phyloP scores from a whole-genome alignment of 2,797 vertebrate species.

The Catamblyrhynchus diadema region DNA sequence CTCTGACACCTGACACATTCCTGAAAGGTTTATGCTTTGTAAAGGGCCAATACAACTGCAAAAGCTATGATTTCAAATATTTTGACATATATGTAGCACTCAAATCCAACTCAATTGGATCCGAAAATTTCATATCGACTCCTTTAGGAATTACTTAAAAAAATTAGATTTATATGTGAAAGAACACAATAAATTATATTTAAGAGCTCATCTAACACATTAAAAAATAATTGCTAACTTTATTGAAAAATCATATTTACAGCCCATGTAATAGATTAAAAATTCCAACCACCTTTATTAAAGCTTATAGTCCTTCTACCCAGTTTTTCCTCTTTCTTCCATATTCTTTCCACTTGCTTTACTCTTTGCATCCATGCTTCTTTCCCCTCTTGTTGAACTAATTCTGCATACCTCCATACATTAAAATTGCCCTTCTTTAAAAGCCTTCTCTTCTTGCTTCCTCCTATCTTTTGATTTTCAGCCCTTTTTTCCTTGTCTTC shows the following conservation, averaged over 20 bases:
- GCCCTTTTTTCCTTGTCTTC: not conserved
- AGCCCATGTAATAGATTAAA: not conserved
- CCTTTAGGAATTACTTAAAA: not conserved
- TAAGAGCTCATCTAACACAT: not conserved
- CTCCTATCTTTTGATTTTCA: not conserved
- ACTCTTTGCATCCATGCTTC: not conserved
- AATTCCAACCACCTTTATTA: not conserved
- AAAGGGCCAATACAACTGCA: not conserved
- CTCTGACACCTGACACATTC: not conserved
- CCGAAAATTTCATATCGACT: fast-evolving
- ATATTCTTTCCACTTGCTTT: not conserved
- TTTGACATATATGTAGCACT: not conserved
- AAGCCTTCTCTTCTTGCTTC: not conserved
- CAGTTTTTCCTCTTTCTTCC: not conserved
- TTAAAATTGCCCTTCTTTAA: not conserved
- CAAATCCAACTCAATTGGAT: not conserved
- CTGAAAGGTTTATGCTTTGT: not conserved
- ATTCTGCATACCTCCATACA: not conserved
- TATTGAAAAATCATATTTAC: not conserved
- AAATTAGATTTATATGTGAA: not conserved
- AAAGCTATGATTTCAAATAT: not conserved
- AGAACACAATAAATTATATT: not conserved
- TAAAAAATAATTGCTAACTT: not conserved
- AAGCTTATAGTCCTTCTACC: not conserved
- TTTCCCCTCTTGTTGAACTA: not conserved